Evolutionary conservation across 2,113 vertebrate species (phyloP), one percentile per base, ranked within the genome.

Genomic region (Periophthalmus modestus): DNA sequence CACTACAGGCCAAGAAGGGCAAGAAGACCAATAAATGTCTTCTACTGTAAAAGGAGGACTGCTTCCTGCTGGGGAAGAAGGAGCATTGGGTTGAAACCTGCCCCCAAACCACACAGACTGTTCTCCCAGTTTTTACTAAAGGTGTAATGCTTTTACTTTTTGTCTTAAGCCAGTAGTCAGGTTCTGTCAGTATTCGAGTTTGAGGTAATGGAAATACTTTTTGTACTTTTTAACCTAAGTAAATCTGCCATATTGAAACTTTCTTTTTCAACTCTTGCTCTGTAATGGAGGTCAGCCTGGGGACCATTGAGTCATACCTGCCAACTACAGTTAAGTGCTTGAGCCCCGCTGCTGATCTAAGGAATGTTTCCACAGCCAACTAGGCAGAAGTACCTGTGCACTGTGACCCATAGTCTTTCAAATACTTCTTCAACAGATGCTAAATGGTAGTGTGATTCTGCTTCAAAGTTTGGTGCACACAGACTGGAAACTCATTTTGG

Each of bases 1-100:
- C 95, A 58, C 88, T 96, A 91, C 95, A 95, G 87, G 95, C 94
- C 79, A 91, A 92, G 72, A 91, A 93, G 66, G 93, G 94, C 50
- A 95, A 94, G 89, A 95, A 93, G 86, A 92, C 80, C 84, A 93
- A 24, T 88, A 94, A 93, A 86, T 96, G 95, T 68, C 75, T 92
- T 69, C 82, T 96, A 82, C 91, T 96, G 91, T 95, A 94, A 92
- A 16, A 18, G 85, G 78, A 70, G 89, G 88, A 91, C 91, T 89
- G 87, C 84, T 78, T 57, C 79, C 10, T 87, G 13, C 43, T 50
- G 68, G 75, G 74, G 68, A 43, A 43, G 70, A 75, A 84, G 84
- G 76, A 84, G 78, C 80, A 75, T 86, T 82, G 83, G 80, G 83
- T 87, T 43, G 78, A 89, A 84, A 82, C 84, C 82, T 78, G 79